phyloP scores from a whole-genome alignment of 2,113 vertebrate genomes.

The Phalacrocorax brasilianus region DNA sequence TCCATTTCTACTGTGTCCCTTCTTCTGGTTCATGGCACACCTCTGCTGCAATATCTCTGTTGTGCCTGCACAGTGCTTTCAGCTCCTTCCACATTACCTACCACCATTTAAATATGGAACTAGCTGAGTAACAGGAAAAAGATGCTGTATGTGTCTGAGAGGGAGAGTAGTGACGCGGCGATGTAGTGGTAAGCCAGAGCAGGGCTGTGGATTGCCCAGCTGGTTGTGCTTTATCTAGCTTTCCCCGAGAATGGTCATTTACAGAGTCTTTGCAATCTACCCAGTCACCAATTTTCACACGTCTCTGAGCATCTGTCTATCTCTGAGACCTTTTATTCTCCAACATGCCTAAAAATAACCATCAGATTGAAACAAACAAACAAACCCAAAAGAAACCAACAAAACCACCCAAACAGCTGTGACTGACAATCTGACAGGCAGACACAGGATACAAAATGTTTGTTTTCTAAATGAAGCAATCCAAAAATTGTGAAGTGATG shows the following conservation, averaged over 20 bases:
- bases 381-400: too few species aligned
- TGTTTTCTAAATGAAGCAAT: neutral
- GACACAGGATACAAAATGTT: fast-evolving
- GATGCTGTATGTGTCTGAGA: neutral
- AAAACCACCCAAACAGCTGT: neutral
- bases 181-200: neutral
- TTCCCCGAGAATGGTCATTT: neutral
- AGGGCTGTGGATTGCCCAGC: neutral
- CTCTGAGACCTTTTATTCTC: neutral
- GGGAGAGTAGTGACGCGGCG: neutral
- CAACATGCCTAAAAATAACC: neutral
- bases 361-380: neutral
- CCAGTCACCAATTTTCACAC: neutral
- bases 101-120: neutral
- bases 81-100: neutral
- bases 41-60: neutral
- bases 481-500: neutral
- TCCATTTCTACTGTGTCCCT: neutral
- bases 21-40: neutral
- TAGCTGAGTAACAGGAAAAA: neutral
- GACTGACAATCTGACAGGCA: neutral
- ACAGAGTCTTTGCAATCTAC: neutral
- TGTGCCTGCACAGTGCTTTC: neutral
- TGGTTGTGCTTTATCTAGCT: neutral
- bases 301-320: neutral